A percentile compares a stretch with the other conserved stretches of the same genome.
Evolutionary conservation across 2,888 invertebrate species (phyloP).

Genomic region (Tromatobia lineatoria): DNA sequence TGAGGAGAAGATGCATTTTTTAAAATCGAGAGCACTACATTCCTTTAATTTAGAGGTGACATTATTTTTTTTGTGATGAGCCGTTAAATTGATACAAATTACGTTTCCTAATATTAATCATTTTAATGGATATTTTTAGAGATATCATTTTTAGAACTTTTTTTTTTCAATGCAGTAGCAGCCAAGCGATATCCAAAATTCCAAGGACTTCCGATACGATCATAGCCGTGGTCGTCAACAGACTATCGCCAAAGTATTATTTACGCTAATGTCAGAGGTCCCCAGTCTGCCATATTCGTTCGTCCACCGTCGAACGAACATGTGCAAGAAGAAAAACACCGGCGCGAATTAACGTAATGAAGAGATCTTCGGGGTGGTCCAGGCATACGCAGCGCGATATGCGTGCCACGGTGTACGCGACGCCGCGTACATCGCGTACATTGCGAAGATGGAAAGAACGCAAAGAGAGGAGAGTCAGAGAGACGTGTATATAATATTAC

Average conservation of each 20-base stretch:
- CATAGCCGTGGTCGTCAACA: constrained; percentile 43
- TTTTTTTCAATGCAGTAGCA: not conserved
- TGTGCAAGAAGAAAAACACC: constrained; percentile 60
- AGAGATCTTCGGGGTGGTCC: constrained; percentile 80
- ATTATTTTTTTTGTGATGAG: too few relatives aligned
- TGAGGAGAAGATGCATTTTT: too few relatives aligned
- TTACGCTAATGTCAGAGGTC: constrained; percentile 47
- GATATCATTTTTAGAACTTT: too few relatives aligned
- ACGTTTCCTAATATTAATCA: too few relatives aligned
- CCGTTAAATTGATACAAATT: too few relatives aligned
- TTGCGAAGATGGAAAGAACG: constrained; percentile 24
- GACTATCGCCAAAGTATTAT: constrained; percentile 42
- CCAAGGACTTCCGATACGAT: constrained; percentile 24
- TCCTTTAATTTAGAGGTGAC: too few relatives aligned
- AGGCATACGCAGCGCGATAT: constrained; percentile 70
- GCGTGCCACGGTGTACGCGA: constrained; percentile 14
- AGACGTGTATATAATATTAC: constrained; percentile 46
- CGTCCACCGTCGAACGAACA: constrained; percentile 8
- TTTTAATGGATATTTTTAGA: too few relatives aligned
- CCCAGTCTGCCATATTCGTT: not conserved
- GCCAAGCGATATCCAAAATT: constrained; percentile 10
- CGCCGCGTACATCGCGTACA: constrained; percentile 39
- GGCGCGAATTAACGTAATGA: constrained; percentile 72
- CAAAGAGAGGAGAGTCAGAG: constrained; percentile 2
- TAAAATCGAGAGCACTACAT: too few relatives aligned